Percentiles rank a stretch among this genome's conserved stretches.
Conservation (phyloP, 2,888 invertebrate species). For the Drosophila subsilvestris region DNA sequence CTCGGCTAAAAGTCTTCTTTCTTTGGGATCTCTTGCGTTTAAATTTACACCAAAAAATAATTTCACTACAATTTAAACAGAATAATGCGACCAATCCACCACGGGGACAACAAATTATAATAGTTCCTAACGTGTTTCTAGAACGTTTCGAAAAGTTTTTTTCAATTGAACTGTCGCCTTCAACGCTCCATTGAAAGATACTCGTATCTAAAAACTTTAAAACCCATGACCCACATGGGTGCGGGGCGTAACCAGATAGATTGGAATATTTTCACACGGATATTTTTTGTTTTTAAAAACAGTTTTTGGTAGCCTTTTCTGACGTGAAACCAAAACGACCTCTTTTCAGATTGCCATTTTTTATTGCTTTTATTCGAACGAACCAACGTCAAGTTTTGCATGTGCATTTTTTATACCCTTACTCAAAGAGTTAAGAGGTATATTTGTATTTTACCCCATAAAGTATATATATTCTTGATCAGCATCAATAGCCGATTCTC, state of each 20-base stretch:
- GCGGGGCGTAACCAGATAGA: constrained; percentile 39
- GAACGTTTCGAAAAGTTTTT: constrained; percentile 17
- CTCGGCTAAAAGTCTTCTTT: too few species aligned
- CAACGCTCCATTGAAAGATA: neutral
- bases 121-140: constrained; percentile 3
- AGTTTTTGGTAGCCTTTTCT: constrained; percentile 11
- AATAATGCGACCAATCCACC: too few species aligned
- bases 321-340: constrained; percentile 55
- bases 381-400: constrained; percentile 28
- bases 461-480: too few species aligned
- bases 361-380: constrained; percentile 42
- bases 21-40: too few species aligned
- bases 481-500: too few species aligned
- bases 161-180: constrained; percentile 31
- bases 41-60: too few species aligned
- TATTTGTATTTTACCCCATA: too few species aligned
- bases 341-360: constrained; percentile 50
- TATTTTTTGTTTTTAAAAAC: constrained; percentile 25
- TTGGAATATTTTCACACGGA: constrained; percentile 36
- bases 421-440: too few species aligned
- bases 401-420: too few species aligned
- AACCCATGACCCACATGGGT: constrained; percentile 41
- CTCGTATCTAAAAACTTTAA: constrained; percentile 28
- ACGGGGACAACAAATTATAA: neutral
- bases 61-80: too few species aligned